Evolutionary conservation across 2,797 vertebrate genomes (phyloP), one percentile per base, ranked within the genome.

Genomic region (Hoplostethus atlanticus): DNA sequence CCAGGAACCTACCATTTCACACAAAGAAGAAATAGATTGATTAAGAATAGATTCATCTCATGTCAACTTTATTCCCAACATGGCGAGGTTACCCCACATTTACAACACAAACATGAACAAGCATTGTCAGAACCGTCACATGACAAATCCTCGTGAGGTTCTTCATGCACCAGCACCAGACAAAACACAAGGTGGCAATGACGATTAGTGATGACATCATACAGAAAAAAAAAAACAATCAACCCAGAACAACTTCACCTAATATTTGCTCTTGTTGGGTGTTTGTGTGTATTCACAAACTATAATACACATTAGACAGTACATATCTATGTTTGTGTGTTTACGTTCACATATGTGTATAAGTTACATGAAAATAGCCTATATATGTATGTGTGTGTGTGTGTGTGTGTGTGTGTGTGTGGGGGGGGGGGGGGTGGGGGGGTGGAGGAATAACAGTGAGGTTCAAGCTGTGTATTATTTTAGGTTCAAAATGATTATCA

Each of bases 1-100:
- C 93, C 95, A 69, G 95, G 94, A 83, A 98, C 95, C 98, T 99
- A 85, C 56, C 84, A 85, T 73, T 62, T 28, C 17, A 46, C 13
- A 72, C 68, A 64, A 12, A 56, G 47, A 12, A 56, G 47, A 50
- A 46, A 78, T 0, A 76, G 30, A 15, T 53, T 8, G 13, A 46
- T 55, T 30, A 21, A 55, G 13, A 31, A 30, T 10, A 66, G 13
- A 42, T 16, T 30, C 1, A 15, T 15, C 13, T 42, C 4, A 21
- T 44, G 5, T 42, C 11, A 59, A 25, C 51, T 28, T 28, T 28
- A 28, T 28, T 28, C 28, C 3, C 28, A 28, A 28, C 6, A 36
- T 36, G 34, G 34, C 34, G 34, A 57, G 30, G 30, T 13, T 15
- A 10, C 15, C 1, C 2, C 6, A 2, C 62, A 59, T 11, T 46